phyloP scores from a whole-genome alignment of 2,888 invertebrate species.

The Thymelicus acteon region DNA sequence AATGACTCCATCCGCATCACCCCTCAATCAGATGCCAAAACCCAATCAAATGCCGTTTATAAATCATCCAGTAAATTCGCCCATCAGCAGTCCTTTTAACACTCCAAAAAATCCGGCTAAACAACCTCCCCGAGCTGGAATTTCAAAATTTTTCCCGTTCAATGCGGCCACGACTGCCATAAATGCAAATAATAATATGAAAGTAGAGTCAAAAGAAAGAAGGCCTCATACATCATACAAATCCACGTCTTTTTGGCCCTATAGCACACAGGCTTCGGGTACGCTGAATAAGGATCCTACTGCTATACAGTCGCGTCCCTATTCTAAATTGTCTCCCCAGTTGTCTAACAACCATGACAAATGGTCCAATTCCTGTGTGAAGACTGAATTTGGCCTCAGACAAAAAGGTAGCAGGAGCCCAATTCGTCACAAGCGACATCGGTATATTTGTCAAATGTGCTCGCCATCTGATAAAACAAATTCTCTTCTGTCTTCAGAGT shows the following conservation, averaged over 20 bases:
- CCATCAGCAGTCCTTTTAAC: slow-evolving; percentile 24
- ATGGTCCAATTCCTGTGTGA: slow-evolving; percentile 4
- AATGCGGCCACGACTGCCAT: slow-evolving; percentile 37
- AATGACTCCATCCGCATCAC: slow-evolving; percentile 10
- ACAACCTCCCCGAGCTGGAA: slow-evolving; percentile 40
- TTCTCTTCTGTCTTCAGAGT: slow-evolving; percentile 9
- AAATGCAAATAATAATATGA: slow-evolving; percentile 10
- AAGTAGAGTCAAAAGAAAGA: slow-evolving; percentile 9
- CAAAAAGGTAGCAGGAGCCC: slow-evolving; percentile 39
- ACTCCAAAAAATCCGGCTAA: slow-evolving; percentile 28
- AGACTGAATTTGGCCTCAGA: slow-evolving; percentile 2
- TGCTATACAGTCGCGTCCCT: slow-evolving; percentile 6
- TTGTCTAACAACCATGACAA: not conserved
- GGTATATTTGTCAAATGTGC: slow-evolving; percentile 48
- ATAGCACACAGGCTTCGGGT: slow-evolving; percentile 11
- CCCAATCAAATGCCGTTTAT: slow-evolving; percentile 29
- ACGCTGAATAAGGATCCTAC: not conserved
- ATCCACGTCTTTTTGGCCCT: slow-evolving; percentile 24
- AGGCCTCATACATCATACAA: slow-evolving; percentile 17
- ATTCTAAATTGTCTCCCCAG: slow-evolving; percentile 18
- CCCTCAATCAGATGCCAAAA: not conserved
- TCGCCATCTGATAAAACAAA: slow-evolving; percentile 27
- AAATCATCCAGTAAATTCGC: slow-evolving; percentile 31
- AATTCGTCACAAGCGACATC: slow-evolving; percentile 51
- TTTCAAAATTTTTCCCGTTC: slow-evolving; percentile 57